These are phyloP conservation scores for Carcharodon carcharias DNA, from an alignment of 2,797 vertebrate species.

Conservation along the genomic window DNA sequence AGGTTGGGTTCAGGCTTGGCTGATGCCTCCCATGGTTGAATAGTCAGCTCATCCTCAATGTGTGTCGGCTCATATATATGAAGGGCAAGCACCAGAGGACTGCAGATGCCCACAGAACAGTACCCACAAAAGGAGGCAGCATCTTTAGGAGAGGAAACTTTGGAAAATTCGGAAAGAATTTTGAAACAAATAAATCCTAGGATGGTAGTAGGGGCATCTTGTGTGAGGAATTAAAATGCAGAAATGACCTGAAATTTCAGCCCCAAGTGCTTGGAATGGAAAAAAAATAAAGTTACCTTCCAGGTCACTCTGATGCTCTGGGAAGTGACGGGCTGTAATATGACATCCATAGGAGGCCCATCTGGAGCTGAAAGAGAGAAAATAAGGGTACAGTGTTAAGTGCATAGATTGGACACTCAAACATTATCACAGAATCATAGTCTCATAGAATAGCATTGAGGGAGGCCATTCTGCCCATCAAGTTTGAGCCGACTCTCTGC, in stretches of 20 bases:
- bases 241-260: neutral
- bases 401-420: neutral
- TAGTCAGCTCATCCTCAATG: neutral
- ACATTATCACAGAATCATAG: neutral
- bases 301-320: conserved; percentile 97
- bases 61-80: neutral
- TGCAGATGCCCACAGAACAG: neutral
- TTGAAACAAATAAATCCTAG: neutral
- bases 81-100: neutral
- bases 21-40: neutral
- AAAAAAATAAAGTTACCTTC: conserved; percentile 68
- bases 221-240: neutral
- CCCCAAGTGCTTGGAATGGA: neutral
- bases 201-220: neutral
- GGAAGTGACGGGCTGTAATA: conserved; percentile 85
- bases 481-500: neutral
- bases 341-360: conserved; percentile 91
- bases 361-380: conserved; percentile 70
- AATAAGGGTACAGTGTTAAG: neutral
- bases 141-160: neutral
- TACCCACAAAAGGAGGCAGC: neutral
- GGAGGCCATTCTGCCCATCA: neutral
- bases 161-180: neutral
- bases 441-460: no score
- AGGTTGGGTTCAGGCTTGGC: neutral